These are phyloP conservation scores for Heteropelma amictum DNA, from an alignment of 2,888 invertebrate genomes.

Conservation along the genomic window DNA sequence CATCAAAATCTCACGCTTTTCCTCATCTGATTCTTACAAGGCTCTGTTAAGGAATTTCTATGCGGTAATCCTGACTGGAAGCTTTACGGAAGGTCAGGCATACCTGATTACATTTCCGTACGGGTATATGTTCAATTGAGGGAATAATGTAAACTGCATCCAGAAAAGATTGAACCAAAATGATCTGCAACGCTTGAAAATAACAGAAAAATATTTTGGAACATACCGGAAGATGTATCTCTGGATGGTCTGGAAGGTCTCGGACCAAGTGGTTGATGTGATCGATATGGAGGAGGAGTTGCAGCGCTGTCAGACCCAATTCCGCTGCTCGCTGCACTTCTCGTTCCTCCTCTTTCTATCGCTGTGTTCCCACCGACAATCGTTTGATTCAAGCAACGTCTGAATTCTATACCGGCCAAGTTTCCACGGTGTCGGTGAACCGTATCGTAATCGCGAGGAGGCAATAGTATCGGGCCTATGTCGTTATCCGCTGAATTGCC, in stretches of 20 bases:
- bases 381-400: conserved; percentile 85
- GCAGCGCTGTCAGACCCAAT: conserved; percentile 94
- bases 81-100: too few relatives aligned
- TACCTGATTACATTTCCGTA: too few relatives aligned
- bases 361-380: conserved; percentile 81
- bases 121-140: too few relatives aligned
- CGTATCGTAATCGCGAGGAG: conserved; percentile 96
- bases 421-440: conserved; percentile 89
- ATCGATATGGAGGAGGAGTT: conserved; percentile 81
- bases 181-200: neutral
- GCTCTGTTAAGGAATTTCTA: too few relatives aligned
- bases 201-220: neutral
- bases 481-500: conserved; percentile 75
- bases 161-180: neutral
- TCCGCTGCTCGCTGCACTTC: conserved; percentile 90
- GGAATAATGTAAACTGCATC: too few relatives aligned
- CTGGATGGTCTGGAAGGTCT: conserved; percentile 75
- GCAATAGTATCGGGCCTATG: conserved; percentile 88
- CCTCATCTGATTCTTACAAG: too few relatives aligned
- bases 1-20: too few relatives aligned
- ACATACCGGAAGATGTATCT: conserved; percentile 76
- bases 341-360: conserved; percentile 71
- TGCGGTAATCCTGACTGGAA: too few relatives aligned
- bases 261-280: conserved; percentile 71
- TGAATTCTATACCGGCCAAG: conserved; percentile 85